Evolutionary conservation across 2,113 vertebrate genomes (phyloP).

Genomic region (Phaethornis superciliosus): DNA sequence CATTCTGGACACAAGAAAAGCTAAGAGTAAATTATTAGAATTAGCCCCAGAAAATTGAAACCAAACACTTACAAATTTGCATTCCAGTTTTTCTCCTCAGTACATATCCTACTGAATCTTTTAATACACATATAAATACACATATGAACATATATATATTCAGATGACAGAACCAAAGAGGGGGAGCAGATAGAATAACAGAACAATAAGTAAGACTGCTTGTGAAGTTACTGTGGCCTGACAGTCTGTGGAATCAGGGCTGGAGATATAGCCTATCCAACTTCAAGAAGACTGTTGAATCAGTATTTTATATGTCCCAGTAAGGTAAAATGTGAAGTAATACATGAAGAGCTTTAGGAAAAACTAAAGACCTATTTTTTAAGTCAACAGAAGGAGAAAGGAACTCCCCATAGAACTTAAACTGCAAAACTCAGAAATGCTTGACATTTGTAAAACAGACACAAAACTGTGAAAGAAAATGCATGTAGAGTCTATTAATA

Average conservation of each 20-base stretch:
- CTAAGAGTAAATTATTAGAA: background rate
- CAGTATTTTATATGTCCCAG: background rate
- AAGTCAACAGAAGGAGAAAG: background rate
- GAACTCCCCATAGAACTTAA: background rate
- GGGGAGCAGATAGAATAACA: background rate
- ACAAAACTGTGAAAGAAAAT: slow-evolving; percentile 45
- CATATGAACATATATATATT: background rate
- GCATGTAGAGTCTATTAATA: slow-evolving; percentile 59
- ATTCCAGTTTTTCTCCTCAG: background rate
- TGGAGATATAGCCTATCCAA: background rate
- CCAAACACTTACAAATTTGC: background rate
- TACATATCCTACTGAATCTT: background rate
- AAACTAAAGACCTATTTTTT: background rate
- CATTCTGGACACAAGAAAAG: background rate
- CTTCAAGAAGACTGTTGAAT: background rate
- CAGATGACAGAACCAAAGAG: background rate
- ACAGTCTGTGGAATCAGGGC: background rate
- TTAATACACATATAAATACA: background rate
- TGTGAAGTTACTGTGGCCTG: background rate
- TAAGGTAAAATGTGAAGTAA: background rate
- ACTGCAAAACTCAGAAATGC: slow-evolving; percentile 34
- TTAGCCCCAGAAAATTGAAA: background rate
- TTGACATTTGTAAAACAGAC: slow-evolving; percentile 64
- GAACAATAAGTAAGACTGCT: background rate
- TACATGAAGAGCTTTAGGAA: background rate